Base-by-base conservation (phyloP, 2,888 invertebrate genomes). In the Busseola fusca region DNA sequence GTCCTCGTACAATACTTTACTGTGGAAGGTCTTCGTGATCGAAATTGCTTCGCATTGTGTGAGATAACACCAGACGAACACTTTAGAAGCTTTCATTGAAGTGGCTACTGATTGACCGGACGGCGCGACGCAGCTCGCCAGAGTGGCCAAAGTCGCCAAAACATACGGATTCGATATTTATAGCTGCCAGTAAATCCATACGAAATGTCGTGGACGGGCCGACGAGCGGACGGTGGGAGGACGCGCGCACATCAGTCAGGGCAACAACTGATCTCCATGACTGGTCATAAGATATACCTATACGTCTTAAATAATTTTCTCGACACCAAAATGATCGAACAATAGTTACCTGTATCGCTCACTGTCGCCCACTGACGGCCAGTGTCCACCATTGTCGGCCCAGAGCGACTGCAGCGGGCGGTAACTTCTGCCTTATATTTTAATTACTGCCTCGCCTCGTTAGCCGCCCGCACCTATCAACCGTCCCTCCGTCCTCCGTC, bases 401-500 rank as follows among this genome's bases (percentile, higher is more conserved):
- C 37, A 37, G 10, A 9, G 37, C 37, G 40, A 18, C 56, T 18
- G 45, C 72, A 16, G 56, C 3, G 21, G n/a, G 48, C 50, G 50
- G 57, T 42, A 56, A 62, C 60, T 69, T 76, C 54, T 45, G 50
- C 30, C 79, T 74, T 60, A 70, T 64, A 74, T 78, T 79, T 79
- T 79, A 78, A 78, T 79, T 58, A 58, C 34, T 48, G 52, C 52
- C 52, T 30, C 52, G 69, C 42, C 50, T 59, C 57, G 59, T 73
- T 64, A 69, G 59, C 54, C 50, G 56, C 37, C 45, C n/a, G 9
- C 30, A 58, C n/a, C 57, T 65, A 30, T 34, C 42, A n/a, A 45
- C n/a, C 27, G 18, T 3, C 25, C 56, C 21, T 40, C 40, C 25
- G 5, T 18, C 72, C 25, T 27, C 25, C n/a, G 1, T 27, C 50